Evolutionary conservation across 1,140 invertebrate genomes (phyloP), one percentile per base, ranked within the genome.

Genomic region (Diorhabda carinulata): DNA sequence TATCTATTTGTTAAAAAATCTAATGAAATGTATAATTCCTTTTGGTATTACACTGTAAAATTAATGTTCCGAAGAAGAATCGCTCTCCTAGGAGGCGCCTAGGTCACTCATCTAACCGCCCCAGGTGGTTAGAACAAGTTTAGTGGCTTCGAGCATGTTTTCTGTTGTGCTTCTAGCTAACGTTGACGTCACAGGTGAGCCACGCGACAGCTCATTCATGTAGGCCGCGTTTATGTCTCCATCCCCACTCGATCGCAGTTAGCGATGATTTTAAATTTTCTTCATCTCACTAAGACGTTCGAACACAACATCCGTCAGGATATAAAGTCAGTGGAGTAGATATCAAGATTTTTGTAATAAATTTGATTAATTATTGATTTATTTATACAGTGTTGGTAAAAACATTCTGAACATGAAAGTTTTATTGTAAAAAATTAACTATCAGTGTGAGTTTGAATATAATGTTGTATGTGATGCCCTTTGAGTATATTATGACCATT

Each of bases 141-240:
- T 43, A 9, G 25, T 40, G 47, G 47, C 47, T 57, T 8, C 52
- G 52, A 40, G 61, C 47, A n/a, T 52, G n/a, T 52, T 52, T n/a
- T 52, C n/a, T 52, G 47, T 8, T 52, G 47, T 52, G 47, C 47
- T 52, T n/a, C 47, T 52, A 52, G 47, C 47, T 8, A 43, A 41
- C 59, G 6, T 4, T 65, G 64, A 65, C 64, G 64, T 65, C 47
- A 65, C 64, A 4, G 3, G 47, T 25, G 40, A 65, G 64, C 64
- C 64, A 65, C 64, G 64, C 64, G 64, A 65, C 64, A 4, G 64
- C 57, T 65, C 64, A 65, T 65, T 65, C 64, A 65, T 65, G 40
- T 61, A 8, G 59, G 59, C 59, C 59, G 59, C 42, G 8, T 41
- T 41, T 61, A 8, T 41, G 59, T 43, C 59, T 43, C 59, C 8